Evolutionary conservation across 1,140 invertebrate species (phyloP), one percentile per base, ranked within the genome.

Genomic region (Drosophila lini): DNA sequence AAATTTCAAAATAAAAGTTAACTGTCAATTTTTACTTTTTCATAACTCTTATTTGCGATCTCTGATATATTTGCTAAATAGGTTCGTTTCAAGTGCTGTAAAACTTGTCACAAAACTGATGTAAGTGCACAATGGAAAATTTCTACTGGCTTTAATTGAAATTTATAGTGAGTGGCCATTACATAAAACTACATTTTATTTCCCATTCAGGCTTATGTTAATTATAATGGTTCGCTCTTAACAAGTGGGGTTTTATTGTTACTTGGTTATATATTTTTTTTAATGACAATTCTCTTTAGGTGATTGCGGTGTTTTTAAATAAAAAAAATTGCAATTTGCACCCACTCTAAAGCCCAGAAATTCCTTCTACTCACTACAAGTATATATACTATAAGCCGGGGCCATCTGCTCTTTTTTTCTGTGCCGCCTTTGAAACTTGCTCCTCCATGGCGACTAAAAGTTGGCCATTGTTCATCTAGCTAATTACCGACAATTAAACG

Each of bases 401-500:
- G 47, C 36, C 61, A 60, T 34, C 57, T 68, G 45, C 42, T 38
- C 62, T 36, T 58, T 58, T 52, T 36, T 11, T 16, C 42, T n/a
- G n/a, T 55, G 32, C 11, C 10, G 25, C 15, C 64, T 57, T 40
- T 28, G 60, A 70, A 65, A 79, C 61, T 70, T 70, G 47, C 36
- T 59, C 73, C 36, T 59, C 73, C 52, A 50, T 65, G 62, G 73
- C 56, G 48, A 32, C 44, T 65, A 19, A 52, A 58, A 79, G 61
- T 75, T 78, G 83, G 74, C 58, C 62, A 64, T 78, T 69, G 61
- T 67, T 62, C 60, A 53, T 78, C 75, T 52, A 55, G 65, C 84
- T 86, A 83, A 88, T 86, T 88, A 88, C 80, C 65, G 67, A 78
- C 76, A 89, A 86, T 86, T 86, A 89, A 69, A 76, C 65, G 83